Evolutionary conservation across 2,797 vertebrate genomes (phyloP), one percentile per base, ranked within the genome.

Genomic region (Oreortyx pictus): DNA sequence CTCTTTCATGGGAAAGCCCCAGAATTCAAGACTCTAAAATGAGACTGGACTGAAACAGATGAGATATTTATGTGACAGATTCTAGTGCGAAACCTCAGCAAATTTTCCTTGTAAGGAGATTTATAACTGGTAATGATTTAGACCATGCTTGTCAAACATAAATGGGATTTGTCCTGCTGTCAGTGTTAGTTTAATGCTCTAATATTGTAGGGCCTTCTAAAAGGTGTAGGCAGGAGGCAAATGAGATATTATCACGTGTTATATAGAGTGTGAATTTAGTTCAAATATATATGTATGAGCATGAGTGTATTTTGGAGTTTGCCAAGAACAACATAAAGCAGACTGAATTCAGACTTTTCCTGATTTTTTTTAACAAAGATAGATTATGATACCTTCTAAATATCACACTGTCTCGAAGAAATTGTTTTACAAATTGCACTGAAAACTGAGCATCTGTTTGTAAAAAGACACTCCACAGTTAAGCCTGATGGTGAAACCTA

Each of bases 121-220:
- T 44, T 27, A 33, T 29, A 57, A 9, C 31, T 68, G 73, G 7
- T 27, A 82, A 71, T 0, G 0, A 64, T 74, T 74, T 82, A 88
- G 91, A 76, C 5, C 22, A 49, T 2, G 13, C 27, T 84, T 94
- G 65, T 80, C 68, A 95, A 67, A 85, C 3, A 41, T 56, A 77
- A 90, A 91, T 44, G 6, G 11, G 61, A 93, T 95, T 90, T 85
- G 13, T 74, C 39, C 47, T 93, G 35, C 12, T 70, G 11, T 41
- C n/a, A 79, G 8, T 64, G 15, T 57, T 85, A 93, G 41, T 37
- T 84, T 82, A 86, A 73, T 85, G 84, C 79, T 95, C 91, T 92
- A 43, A 57, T 85, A 76, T 90, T 90, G 87, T 90, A 77, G 72
- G 68, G 82, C 17, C 4, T 77, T 56, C 29, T 74, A 71, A 71